Conservation (phyloP, 2,113 vertebrate genomes). For the Oophaga pumilio region DNA sequence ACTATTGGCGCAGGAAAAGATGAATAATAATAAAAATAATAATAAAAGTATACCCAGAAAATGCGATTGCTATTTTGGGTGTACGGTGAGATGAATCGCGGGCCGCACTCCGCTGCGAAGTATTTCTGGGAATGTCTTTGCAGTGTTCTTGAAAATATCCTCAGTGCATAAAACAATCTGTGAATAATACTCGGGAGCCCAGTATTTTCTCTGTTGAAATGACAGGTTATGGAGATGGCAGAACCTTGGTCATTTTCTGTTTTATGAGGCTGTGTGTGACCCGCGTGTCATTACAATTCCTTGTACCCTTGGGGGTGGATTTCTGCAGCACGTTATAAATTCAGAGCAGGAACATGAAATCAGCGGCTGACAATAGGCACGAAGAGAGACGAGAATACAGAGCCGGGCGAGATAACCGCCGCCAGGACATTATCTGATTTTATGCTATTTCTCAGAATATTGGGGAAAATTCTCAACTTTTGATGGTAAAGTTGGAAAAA, state of each 20-base stretch:
- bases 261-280: constrained; percentile 6
- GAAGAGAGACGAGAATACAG: background rate
- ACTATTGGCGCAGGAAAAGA: background rate
- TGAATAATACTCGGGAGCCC: constrained; percentile 15
- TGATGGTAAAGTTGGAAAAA: background rate
- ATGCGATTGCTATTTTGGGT: background rate
- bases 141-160: constrained; percentile 35
- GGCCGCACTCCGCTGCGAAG: background rate
- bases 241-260: background rate
- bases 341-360: constrained; percentile 2
- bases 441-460: background rate
- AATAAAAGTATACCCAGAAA: background rate
- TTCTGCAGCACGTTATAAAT: constrained; percentile 23
- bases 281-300: constrained; percentile 26
- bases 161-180: constrained; percentile 27
- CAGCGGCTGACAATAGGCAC: background rate
- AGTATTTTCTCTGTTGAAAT: constrained; percentile 15
- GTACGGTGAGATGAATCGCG: background rate
- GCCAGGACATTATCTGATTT: background rate
- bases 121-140: constrained; percentile 12
- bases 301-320: constrained; percentile 6
- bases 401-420: background rate
- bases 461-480: background rate
- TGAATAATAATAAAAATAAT: background rate
- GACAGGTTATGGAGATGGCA: constrained; percentile 31